Evolutionary conservation across 30 jellyfish, hydroid and myxozoan genomes (phyloP), one percentile per base, ranked within the genome.

Genomic region (Aurelia sp.): DNA sequence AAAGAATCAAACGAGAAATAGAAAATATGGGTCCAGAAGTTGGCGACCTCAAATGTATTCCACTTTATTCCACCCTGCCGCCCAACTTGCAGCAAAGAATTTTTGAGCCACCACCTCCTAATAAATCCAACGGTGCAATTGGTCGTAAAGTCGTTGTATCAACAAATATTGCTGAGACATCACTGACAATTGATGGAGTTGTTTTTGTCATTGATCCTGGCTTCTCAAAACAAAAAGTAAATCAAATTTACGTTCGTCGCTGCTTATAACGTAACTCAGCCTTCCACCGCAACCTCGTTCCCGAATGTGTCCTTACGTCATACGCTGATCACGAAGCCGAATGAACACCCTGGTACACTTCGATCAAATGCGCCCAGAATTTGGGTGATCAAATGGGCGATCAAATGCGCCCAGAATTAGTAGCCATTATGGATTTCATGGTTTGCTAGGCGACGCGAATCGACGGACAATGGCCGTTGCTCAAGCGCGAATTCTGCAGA

Each of bases 141-240:
- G 98, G 98, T 4, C 80, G 99, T 16, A 96, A 96, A 80, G 98
- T 92, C 18, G 99, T 96, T 53, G 98, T 96, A 13, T 93, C 99
- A 12, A 96, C 99, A n/a, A 96, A 96, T 86, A 96, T 96, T 62
- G 99, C 99, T n/a, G 99, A 96, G 81, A 96, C 99, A 13, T 96
- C 99, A 9, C 60, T 96, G 94, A 96, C 99, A 8, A 96, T 96
- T 65, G 99, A 96, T 81, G 99, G 99, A 31, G 97, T 96, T 52
- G 99, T 96, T 13, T 96, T 92, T 85, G 99, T 96, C n/a, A 92
- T 96, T 84, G 99, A 96, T 81, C 98, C 99, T 30, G 99, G 99
- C 55, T 96, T 96, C 84, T 96, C 99, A 21, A 96, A 96, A 68
- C 99, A 96, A 78, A 96, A 96, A 92, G 99, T 96, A 40, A 65